These are phyloP conservation scores for Onthophagus taurus DNA, from an alignment of 1,140 invertebrate genomes.

Conservation along the genomic window DNA sequence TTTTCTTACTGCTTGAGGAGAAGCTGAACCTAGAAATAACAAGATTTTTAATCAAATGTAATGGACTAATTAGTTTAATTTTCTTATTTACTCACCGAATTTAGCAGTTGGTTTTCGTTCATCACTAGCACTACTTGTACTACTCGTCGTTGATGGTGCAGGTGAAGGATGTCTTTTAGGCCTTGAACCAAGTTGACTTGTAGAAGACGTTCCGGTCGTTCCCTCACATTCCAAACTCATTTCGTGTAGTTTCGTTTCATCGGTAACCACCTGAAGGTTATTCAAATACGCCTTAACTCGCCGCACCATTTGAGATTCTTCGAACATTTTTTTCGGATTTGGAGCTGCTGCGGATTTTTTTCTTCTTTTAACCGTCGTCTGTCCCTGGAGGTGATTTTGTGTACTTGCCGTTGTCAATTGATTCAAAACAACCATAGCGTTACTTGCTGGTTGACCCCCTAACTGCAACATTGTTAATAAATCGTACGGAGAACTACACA, in stretches of 20 bases:
- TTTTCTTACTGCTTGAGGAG: constrained; percentile 90
- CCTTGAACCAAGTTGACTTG: constrained; percentile 40
- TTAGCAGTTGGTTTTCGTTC: constrained; percentile 53
- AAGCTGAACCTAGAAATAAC: constrained; percentile 66
- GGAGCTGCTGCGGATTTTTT: constrained; percentile 86
- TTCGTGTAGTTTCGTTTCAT: constrained; percentile 82
- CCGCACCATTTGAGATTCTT: constrained; percentile 96
- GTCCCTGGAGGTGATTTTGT: constrained; percentile 33
- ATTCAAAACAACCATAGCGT: constrained; percentile 81
- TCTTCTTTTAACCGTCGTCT: constrained; percentile 77
- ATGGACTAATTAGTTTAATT: background rate
- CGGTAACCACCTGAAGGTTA: constrained; percentile 82
- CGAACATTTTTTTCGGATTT: constrained; percentile 97
- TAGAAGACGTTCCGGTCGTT: constrained; percentile 34
- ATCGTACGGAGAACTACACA: constrained; percentile 92
- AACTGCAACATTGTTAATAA: constrained; percentile 74
- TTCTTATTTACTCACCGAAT: constrained; percentile 50
- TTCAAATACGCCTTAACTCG: constrained; percentile 92
- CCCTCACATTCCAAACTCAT: constrained; percentile 84
- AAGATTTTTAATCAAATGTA: background rate
- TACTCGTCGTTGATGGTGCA: constrained; percentile 80
- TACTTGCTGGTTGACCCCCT: constrained; percentile 75
- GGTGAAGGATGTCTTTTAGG: constrained; percentile 73
- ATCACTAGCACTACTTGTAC: constrained; percentile 79
- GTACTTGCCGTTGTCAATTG: constrained; percentile 65